phyloP scores from a whole-genome alignment of 2,797 vertebrate species.

The Chelon labrosus region DNA sequence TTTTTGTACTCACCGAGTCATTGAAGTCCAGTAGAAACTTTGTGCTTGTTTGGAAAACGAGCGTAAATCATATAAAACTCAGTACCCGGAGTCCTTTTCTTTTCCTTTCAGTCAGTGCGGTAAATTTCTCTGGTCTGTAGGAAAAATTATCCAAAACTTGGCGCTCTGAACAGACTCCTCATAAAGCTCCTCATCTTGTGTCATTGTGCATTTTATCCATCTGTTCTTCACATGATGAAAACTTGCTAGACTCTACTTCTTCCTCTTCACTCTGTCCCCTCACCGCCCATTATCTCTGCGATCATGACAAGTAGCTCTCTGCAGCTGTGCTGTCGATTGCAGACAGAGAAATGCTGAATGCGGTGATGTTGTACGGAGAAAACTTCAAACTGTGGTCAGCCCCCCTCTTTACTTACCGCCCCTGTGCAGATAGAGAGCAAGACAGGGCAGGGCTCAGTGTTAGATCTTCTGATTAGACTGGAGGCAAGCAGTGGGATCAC shows the following conservation, averaged over 20 bases:
- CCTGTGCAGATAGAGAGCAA: background rate
- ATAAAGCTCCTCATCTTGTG: background rate
- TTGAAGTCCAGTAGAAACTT: slow-evolving; percentile 33
- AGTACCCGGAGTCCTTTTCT: background rate
- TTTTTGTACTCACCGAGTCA: slow-evolving; percentile 58
- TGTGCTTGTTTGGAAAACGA: slow-evolving; percentile 6
- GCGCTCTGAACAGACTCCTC: background rate
- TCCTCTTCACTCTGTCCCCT: slow-evolving; percentile 6
- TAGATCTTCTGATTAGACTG: slow-evolving; percentile 30
- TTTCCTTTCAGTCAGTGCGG: slow-evolving; percentile 6
- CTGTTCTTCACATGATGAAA: background rate
- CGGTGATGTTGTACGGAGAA: slow-evolving; percentile 19
- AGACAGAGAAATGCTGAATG: slow-evolving; percentile 34
- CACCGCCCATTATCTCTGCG: slow-evolving; percentile 1
- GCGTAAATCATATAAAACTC: background rate
- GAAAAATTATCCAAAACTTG: background rate
- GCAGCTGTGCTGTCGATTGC: slow-evolving; percentile 21
- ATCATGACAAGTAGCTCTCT: background rate
- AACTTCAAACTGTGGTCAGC: slow-evolving; percentile 27
- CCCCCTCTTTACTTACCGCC: background rate
- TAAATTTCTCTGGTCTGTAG: background rate
- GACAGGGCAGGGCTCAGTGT: slow-evolving; percentile 26
- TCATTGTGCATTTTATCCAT: background rate
- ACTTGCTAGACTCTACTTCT: no score
- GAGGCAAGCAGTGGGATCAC: slow-evolving; percentile 12